A percentile compares a stretch with the other conserved stretches of the same genome.
These are phyloP conservation scores for Boleophthalmus pectinirostris DNA, from an alignment of 2,113 vertebrate species.

Conservation along the genomic window DNA sequence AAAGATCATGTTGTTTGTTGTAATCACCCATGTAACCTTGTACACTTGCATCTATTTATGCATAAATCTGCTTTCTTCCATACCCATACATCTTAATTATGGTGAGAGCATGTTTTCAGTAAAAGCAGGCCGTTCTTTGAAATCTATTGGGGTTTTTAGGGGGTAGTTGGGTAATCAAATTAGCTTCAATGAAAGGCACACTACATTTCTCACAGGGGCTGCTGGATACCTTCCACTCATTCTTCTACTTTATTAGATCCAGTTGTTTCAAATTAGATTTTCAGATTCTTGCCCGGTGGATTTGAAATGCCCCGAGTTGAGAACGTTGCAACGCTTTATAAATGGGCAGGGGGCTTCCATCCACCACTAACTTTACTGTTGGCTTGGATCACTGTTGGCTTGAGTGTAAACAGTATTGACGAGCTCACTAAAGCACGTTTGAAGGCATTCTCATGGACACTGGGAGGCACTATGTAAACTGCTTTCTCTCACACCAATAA, in stretches of 20 bases:
- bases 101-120: slow-evolving; percentile 33
- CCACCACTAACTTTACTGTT: slow-evolving; percentile 26
- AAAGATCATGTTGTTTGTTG: neutral
- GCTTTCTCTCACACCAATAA: slow-evolving; percentile 56
- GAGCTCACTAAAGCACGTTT: slow-evolving; percentile 40
- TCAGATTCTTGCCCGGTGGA: slow-evolving; percentile 39
- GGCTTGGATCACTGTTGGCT: slow-evolving; percentile 21
- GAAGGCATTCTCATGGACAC: slow-evolving; percentile 56
- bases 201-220: slow-evolving; percentile 40
- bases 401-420: slow-evolving; percentile 43
- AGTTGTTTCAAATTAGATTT: slow-evolving; percentile 54
- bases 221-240: slow-evolving; percentile 54
- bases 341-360: slow-evolving; percentile 20
- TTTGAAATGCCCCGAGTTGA: slow-evolving; percentile 21
- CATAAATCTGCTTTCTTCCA: slow-evolving; percentile 18
- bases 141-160: slow-evolving; percentile 26
- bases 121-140: slow-evolving; percentile 16
- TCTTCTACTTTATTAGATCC: slow-evolving; percentile 58
- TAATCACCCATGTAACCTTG: slow-evolving; percentile 11
- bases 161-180: slow-evolving; percentile 53
- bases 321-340: slow-evolving; percentile 26
- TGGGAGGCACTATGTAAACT: slow-evolving; percentile 56
- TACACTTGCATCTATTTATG: slow-evolving; percentile 5
- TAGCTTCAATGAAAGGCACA: slow-evolving; percentile 46
- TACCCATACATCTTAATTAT: slow-evolving; percentile 10